Base-by-base conservation (phyloP, 1,140 invertebrate species). In the Solenopsis invicta region DNA sequence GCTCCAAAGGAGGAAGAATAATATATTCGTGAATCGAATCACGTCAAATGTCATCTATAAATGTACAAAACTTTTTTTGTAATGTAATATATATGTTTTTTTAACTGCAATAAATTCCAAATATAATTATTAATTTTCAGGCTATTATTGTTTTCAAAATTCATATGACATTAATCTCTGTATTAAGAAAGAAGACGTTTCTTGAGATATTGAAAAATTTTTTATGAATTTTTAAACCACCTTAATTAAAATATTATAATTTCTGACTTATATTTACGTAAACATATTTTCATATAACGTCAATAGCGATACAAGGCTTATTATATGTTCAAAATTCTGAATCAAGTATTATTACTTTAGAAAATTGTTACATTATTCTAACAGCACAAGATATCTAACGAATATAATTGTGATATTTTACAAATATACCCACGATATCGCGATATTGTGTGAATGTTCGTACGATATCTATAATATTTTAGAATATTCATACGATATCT, bases 1-100 rank as follows among this genome's bases (percentile, higher is more conserved):
- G n/a, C 88, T 72, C 91, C 90, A 94, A 59, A 62, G 89, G 24
- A 74, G 87, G 37, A 71, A 64, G 69, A 89, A 50, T 21, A 87
- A 18, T 34, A 67, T 54, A n/a, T 64, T 34, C 18, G 18, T 41
- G 9, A 84, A 45, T 29, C 50, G 71, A 29, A 75, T 87, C 52
- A 24, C 52, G 41, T 66, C 13, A 29, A 34, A 48, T 54, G 61
- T 56, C 69, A 85, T 86, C 74, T 85, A 9, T 34, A 85, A 66
- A 21, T 8, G 2, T 10, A 1, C 16, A 18, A 12, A 21, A 66
- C 13, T 66, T 48, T 37, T 78, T 24, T 41, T 16, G 8, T 74
- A 16, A 34, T 12, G 1, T 29, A 48, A 41, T n/a, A 21, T 16
- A 41, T 13, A 54, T 8, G 5, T 59, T 41, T 75, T 75, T 21